phyloP scores from a whole-genome alignment of 2,797 vertebrate genomes.

The Molothrus ater region DNA sequence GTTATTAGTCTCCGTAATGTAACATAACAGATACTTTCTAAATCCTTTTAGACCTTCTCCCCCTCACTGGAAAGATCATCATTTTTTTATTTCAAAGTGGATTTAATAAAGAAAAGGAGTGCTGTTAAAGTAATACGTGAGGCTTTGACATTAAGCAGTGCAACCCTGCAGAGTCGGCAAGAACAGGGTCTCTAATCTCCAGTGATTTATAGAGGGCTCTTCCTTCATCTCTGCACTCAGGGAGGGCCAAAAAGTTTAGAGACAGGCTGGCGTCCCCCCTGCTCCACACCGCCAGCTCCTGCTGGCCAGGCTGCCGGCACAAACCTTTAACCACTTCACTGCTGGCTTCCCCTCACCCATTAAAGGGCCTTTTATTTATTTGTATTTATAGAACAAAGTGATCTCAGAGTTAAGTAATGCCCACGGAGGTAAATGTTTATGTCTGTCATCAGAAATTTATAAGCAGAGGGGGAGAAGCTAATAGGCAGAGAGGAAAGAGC shows the following conservation, averaged over 20 bases:
- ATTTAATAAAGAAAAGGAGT: constrained; percentile 89
- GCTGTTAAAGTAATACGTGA: constrained; percentile 90
- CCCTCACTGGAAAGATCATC: constrained; percentile 87
- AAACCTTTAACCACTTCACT: constrained; percentile 79
- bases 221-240: constrained; percentile 87
- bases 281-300: constrained; percentile 82
- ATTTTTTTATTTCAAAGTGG: constrained; percentile 84
- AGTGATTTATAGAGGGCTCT: constrained; percentile 97
- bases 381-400: constrained; percentile 70
- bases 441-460: constrained; percentile 67
- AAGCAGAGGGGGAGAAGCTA: constrained; percentile 65
- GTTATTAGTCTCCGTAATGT: constrained; percentile 86
- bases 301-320: constrained; percentile 78
- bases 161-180: constrained; percentile 86
- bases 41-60: constrained; percentile 84
- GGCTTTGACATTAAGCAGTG: constrained; percentile 95
- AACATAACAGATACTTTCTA: constrained; percentile 89
- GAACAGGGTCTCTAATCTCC: constrained; percentile 97
- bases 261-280: constrained; percentile 95
- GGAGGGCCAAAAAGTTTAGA: constrained; percentile 94
- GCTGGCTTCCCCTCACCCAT: constrained; percentile 61
- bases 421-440: constrained; percentile 68
- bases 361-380: constrained; percentile 68
- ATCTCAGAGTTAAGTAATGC: constrained; percentile 71
- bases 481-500: constrained; percentile 44